Conservation (phyloP, 2,888 invertebrate genomes). For the Lobophora halterata region DNA sequence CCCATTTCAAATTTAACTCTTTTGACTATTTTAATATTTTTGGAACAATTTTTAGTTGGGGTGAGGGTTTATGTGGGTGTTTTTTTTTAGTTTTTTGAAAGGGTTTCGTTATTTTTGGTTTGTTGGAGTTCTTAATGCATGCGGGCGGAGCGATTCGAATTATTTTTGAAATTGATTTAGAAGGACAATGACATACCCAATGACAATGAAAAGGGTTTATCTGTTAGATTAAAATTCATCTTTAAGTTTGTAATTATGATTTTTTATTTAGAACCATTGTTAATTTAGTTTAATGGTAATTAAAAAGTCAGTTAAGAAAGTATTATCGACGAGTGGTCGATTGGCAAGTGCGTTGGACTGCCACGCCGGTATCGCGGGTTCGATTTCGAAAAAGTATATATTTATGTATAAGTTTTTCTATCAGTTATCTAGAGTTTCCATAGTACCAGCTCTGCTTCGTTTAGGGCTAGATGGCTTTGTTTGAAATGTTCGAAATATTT, state of each 20-base stretch:
- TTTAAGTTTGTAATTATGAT: background rate
- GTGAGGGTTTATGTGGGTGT: conserved; percentile 63
- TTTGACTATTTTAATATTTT: conserved; percentile 80
- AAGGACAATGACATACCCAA: conserved; percentile 31
- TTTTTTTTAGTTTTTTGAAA: conserved; percentile 54
- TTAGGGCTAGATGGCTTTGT: too few relatives aligned
- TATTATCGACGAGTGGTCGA: too few relatives aligned
- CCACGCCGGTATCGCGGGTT: too few relatives aligned
- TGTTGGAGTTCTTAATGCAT: conserved; percentile 44
- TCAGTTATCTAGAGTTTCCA: too few relatives aligned
- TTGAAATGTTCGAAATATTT: too few relatives aligned
- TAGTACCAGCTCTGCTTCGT: too few relatives aligned
- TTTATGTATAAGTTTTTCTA: too few relatives aligned
- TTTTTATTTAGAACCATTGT: background rate
- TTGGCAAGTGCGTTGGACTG: too few relatives aligned
- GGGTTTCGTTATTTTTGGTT: conserved; percentile 57
- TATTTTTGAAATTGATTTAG: conserved; percentile 49
- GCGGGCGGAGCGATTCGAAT: conserved; percentile 56
- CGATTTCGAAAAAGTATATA: too few relatives aligned
- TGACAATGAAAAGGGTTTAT: conserved; percentile 45
- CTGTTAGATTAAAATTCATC: conserved; percentile 32
- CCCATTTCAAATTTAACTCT: conserved; percentile 79
- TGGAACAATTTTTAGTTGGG: conserved; percentile 66
- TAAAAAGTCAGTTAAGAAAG: too few relatives aligned
- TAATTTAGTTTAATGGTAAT: too few relatives aligned